A percentile compares a stretch with the other conserved stretches of the same genome.
Evolutionary conservation across 1,140 invertebrate species (phyloP).

Genomic region (Conus ventricosus): DNA sequence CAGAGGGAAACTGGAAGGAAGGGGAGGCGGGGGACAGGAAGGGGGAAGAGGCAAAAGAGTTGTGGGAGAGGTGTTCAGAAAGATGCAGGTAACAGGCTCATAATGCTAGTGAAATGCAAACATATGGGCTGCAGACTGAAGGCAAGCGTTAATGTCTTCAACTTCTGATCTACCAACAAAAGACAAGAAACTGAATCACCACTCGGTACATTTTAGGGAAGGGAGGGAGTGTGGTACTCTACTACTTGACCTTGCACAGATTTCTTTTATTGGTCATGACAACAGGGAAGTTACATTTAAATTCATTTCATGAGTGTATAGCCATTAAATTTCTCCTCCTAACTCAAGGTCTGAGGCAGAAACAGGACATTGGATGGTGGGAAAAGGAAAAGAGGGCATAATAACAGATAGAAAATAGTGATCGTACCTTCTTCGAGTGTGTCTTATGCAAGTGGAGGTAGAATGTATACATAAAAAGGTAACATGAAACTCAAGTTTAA

Average conservation of each 20-base stretch:
- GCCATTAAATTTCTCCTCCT: no score
- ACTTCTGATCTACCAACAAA: background rate
- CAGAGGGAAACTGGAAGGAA: background rate
- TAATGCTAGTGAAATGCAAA: background rate
- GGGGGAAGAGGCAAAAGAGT: background rate
- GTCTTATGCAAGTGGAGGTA: background rate
- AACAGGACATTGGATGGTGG: no score
- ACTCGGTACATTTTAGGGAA: background rate
- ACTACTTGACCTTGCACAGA: background rate
- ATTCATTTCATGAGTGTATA: no score
- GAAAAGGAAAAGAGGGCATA: background rate
- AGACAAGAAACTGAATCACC: background rate
- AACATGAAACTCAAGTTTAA: background rate
- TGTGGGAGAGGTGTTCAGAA: background rate
- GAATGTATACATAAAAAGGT: background rate
- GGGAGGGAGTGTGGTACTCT: background rate
- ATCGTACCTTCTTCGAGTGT: background rate
- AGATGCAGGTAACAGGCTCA: background rate
- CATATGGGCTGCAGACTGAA: background rate
- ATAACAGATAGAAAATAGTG: background rate
- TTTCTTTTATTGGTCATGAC: background rate
- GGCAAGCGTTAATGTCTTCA: background rate
- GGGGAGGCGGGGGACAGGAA: no score
- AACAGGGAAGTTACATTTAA: no score
- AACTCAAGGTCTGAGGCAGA: no score